Evolutionary conservation across 2,113 vertebrate species (phyloP).

Genomic region (Callospermophilus lateralis): DNA sequence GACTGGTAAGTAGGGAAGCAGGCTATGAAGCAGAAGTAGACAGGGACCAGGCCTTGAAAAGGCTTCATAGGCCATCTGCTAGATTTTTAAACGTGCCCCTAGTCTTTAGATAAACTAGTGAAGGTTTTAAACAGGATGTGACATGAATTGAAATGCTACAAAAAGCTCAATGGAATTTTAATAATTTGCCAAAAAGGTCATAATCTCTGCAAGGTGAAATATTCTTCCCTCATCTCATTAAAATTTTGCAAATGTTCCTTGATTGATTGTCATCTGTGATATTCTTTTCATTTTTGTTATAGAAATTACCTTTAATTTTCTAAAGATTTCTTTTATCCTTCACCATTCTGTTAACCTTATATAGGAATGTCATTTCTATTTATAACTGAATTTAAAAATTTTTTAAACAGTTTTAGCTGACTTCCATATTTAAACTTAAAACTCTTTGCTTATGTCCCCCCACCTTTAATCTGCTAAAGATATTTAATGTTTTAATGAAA

Average conservation of each 20-base stretch:
- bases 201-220: slow-evolving; percentile 63
- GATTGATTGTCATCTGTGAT: slow-evolving; percentile 64
- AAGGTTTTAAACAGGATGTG: slow-evolving; percentile 56
- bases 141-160: slow-evolving; percentile 57
- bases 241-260: slow-evolving; percentile 63
- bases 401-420: slow-evolving; percentile 54
- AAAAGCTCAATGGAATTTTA: slow-evolving; percentile 58
- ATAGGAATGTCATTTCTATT: slow-evolving; percentile 76
- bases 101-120: slow-evolving; percentile 51
- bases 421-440: slow-evolving; percentile 70
- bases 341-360: slow-evolving; percentile 72
- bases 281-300: slow-evolving; percentile 63
- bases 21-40: slow-evolving; percentile 1
- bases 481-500: slow-evolving; percentile 68
- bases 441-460: not conserved
- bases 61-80: slow-evolving; percentile 52
- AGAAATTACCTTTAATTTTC: slow-evolving; percentile 73
- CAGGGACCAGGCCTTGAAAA: slow-evolving; percentile 44
- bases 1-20: slow-evolving; percentile 46
- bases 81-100: slow-evolving; percentile 52
- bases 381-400: slow-evolving; percentile 74
- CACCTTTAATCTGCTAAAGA: slow-evolving; percentile 42
- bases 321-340: slow-evolving; percentile 70
- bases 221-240: slow-evolving; percentile 66
- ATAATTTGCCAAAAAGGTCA: slow-evolving; percentile 63